Base-by-base conservation (phyloP, 2,113 vertebrate species). In the Carlito syrichta region DNA sequence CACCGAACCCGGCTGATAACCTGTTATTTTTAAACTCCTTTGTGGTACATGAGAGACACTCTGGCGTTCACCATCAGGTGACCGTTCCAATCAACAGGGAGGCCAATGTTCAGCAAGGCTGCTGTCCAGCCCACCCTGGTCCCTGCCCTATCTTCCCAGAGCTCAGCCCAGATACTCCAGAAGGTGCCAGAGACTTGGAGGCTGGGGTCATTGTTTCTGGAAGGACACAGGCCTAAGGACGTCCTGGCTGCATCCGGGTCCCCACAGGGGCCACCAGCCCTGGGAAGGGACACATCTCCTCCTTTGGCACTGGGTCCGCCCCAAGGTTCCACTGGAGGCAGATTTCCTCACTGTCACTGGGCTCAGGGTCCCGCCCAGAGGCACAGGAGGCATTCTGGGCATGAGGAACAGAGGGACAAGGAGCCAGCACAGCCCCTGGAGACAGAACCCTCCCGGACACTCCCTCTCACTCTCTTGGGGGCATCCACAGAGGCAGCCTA, bases 1-100 rank as follows among this genome's bases (percentile, higher is more conserved):
- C n/a, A n/a, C n/a, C n/a, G n/a, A n/a, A n/a, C n/a, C n/a, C n/a
- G n/a, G 2, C 11, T 16, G 87, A 68, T 32, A 20, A n/a, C 25
- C 8, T 50, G 45, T 38, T 78, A 71, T 87, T 97, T 96, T 91
- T 82, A 82, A 88, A 82, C n/a, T 85, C 60, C 58, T 76, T 63
- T 95, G 38, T 79, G 77, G 63, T 77, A 35, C 2, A 0, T 74
- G 88, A 92, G 82, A 20, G 43, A 40, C 19, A 32, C 84, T 78
- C 77, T 27, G 60, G 77, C 43, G 11, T 38, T 91, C 40, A 22
- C 16, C 38, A 1, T 45, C 43, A 1, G 52, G 43, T 89, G 82
- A 79, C 11, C 35, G 12, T 84, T 38, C 56, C 1, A 1, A 52
- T 83, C 91, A 17, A 86, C 48, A 85, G 43, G 40, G 2, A 84